These are phyloP conservation scores for Scopus umbretta DNA, from an alignment of 2,113 vertebrate genomes.

Conservation along the genomic window DNA sequence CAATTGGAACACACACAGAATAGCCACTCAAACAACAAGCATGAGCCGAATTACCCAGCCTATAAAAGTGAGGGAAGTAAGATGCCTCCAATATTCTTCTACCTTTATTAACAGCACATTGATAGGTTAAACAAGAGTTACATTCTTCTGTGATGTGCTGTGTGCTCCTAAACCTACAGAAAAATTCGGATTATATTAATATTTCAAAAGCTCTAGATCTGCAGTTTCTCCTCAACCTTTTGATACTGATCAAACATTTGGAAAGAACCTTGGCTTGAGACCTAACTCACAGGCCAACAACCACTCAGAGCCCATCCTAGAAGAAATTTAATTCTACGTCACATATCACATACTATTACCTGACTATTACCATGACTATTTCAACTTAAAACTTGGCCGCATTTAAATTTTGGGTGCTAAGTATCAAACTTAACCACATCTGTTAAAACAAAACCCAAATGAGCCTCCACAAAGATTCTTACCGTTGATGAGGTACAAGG, in stretches of 20 bases:
- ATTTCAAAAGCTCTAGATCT: neutral
- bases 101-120: neutral
- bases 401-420: neutral
- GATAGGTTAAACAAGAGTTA: neutral
- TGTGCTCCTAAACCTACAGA: neutral
- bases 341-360: neutral
- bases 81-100: neutral
- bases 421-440: neutral
- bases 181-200: neutral
- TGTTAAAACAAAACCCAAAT: neutral
- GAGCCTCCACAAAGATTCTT: conserved; percentile 14
- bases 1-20: neutral
- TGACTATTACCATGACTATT: neutral
- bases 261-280: neutral
- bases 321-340: neutral
- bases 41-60: neutral
- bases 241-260: neutral
- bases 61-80: neutral
- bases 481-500: conserved; percentile 97
- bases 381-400: neutral
- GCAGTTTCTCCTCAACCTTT: neutral
- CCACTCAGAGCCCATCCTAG: neutral
- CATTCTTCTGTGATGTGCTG: neutral
- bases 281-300: neutral
- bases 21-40: neutral